Conservation (phyloP, 2,797 vertebrate genomes). For the Gymnothorax javanicus region DNA sequence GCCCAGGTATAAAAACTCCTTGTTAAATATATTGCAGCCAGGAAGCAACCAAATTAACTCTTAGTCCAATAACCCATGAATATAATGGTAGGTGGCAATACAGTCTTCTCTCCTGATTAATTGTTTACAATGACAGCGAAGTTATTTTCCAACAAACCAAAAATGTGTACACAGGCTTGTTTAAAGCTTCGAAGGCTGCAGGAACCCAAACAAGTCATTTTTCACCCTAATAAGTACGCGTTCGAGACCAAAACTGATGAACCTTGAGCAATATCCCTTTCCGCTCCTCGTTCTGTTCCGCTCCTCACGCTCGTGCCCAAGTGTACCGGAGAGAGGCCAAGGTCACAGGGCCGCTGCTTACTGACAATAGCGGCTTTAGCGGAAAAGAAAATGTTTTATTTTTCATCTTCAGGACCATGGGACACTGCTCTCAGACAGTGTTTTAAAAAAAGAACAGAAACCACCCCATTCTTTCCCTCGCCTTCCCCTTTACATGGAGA, state of each 20-base stretch:
- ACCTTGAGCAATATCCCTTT: constrained; percentile 11
- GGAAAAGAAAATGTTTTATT: neutral
- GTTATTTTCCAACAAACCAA: too few relatives aligned
- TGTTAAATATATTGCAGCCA: neutral
- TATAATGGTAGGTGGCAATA: neutral
- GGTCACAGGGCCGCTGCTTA: neutral
- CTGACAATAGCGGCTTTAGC: neutral
- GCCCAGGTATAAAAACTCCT: neutral
- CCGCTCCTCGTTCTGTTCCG: constrained; percentile 1
- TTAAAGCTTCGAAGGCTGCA: neutral
- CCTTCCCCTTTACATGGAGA: neutral
- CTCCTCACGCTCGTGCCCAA: neutral
- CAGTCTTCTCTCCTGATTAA: neutral
- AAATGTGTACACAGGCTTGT: neutral
- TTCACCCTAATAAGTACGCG: neutral
- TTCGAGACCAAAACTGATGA: neutral
- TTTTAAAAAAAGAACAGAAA: neutral
- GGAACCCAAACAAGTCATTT: neutral
- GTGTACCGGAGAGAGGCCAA: constrained; percentile 4
- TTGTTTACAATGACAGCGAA: neutral
- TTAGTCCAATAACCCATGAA: neutral
- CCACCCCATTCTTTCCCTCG: neutral
- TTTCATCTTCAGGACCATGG: neutral
- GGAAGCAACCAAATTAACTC: neutral
- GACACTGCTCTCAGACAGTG: neutral